Evolutionary conservation across 1,140 invertebrate genomes (phyloP).

Genomic region (Drosophila nasuta): DNA sequence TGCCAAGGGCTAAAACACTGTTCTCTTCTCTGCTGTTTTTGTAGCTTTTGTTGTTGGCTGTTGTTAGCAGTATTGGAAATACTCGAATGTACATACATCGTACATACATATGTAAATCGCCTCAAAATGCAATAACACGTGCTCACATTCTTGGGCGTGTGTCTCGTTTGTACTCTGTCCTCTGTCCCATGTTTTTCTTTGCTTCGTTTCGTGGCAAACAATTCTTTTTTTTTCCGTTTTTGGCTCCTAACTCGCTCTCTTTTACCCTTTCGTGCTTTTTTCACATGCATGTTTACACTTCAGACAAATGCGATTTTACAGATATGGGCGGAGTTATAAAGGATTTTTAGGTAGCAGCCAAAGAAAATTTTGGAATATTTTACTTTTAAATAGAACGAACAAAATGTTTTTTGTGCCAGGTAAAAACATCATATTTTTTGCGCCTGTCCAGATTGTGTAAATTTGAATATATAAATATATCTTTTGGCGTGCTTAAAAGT

Average conservation of each 20-base stretch:
- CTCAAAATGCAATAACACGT: conserved; percentile 67
- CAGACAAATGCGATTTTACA: conserved; percentile 40
- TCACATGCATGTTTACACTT: conserved; percentile 64
- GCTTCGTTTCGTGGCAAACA: conserved; percentile 41
- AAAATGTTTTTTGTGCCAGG: neutral
- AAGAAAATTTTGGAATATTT: neutral
- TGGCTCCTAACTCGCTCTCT: conserved; percentile 2
- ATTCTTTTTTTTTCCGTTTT: conserved; percentile 21
- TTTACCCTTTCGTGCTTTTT: conserved; percentile 45
- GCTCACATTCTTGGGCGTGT: conserved; percentile 23
- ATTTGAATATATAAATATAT: conserved; percentile 31
- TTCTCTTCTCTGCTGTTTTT: neutral
- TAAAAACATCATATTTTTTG: conserved; percentile 2
- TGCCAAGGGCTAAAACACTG: conserved; percentile 23
- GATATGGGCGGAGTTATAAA: conserved; percentile 37
- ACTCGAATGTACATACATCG: neutral
- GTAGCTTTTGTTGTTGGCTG: conserved; percentile 1
- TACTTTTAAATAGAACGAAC: neutral
- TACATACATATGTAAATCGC: conserved; percentile 44
- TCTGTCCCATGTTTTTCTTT: conserved; percentile 18
- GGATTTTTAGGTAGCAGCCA: neutral
- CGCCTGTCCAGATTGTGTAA: conserved; percentile 2
- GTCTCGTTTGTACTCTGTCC: conserved; percentile 10
- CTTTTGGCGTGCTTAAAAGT: neutral
- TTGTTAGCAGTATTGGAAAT: conserved; percentile 16